Evolutionary conservation across 2,797 vertebrate genomes (phyloP), one percentile per base, ranked within the genome.

Genomic region (Tapirus indicus): DNA sequence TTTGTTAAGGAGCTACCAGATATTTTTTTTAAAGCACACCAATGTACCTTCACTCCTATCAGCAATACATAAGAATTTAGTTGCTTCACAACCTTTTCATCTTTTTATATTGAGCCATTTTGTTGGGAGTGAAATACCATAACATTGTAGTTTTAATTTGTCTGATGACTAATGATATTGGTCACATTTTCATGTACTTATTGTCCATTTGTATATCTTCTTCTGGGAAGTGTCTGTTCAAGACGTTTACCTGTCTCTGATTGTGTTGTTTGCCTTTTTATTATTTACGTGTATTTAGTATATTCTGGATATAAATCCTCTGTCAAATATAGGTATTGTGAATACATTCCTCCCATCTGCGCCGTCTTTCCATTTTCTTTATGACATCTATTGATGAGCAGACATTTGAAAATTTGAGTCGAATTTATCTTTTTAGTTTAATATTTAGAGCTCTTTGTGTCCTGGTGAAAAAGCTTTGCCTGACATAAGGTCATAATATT

Each of bases 401-500:
- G 49, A 92, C 21, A 17, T 58, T 58, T 29, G 35, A 49, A 82
- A 66, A 83, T 25, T 56, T 32, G 35, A 72, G 27, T 47, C 16
- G 21, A 64, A 64, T 64, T 47, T 69, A 35, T 89, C 80, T 64
- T 83, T 80, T 75, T 69, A 66, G 27, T 95, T 96, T 47, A 90
- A 54, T 87, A 69, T 41, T 84, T 58, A 88, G 82, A 94, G 47
- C 12, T 66, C 10, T 44, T 93, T 72, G 21, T 78, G n/a, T 35
- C 56, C 38, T 69, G 25, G 32, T 78, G 44, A 88, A 95, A 93
- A 29, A 58, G 13, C 13, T 84, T 78, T 80, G 9, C 16, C 23
- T 71, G 52, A 25, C 2, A 5, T 7, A 35, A 72, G 21, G 23
- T 54, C 60, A 91, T 38, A 27, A 14, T 32, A 21, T 87, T 77